Evolutionary conservation across 2,888 invertebrate species (phyloP), one percentile per base, ranked within the genome.

Genomic region (Cyrtodaria siliqua): DNA sequence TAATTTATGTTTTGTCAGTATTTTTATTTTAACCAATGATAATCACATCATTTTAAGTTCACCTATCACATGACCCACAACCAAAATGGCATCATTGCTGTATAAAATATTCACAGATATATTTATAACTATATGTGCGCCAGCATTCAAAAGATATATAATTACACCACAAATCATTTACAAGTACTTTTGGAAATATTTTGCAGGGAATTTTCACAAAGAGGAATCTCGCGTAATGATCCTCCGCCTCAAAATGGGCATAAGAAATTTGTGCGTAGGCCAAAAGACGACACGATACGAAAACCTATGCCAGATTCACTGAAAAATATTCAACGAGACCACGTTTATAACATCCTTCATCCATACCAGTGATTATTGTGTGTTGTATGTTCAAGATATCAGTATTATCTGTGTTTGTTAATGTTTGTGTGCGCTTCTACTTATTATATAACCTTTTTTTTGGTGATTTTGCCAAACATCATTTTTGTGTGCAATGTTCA

Each of bases 311-410:
- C 89, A 52, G 82, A 79, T 23, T 79, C 85, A 24, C 55, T 88
- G 69, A 68, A 74, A 72, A 84, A 76, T 24, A 78, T 89, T 56
- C 81, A 79, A 50, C 76, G 89, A 70, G 87, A 88, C 60, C 80
- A 82, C 53, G 74, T 89, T 29, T 88, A 79, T 79, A 73, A 78
- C 49, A 86, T 87, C 56, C 80, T 89, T 20, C 88, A 88, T 70
- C 87, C 88, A 18, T 64, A 63, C 47, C 79, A 82, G 47, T 84
- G 82, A 72, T 50, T 27, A 26, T 14, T 18, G 33, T 18, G 14
- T 20, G 44, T 47, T 44, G 16, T 20, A 20, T 23, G 4, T 20
- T 52, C 26, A 20, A 20, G 20, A 20, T 20, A 23, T 18, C 52
- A 52, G 52, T 55, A 49, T 56, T 56, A 38, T 56, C 20, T 56